Evolutionary conservation across 2,797 vertebrate genomes (phyloP).

Genomic region (Pipistrellus pygmaeus): DNA sequence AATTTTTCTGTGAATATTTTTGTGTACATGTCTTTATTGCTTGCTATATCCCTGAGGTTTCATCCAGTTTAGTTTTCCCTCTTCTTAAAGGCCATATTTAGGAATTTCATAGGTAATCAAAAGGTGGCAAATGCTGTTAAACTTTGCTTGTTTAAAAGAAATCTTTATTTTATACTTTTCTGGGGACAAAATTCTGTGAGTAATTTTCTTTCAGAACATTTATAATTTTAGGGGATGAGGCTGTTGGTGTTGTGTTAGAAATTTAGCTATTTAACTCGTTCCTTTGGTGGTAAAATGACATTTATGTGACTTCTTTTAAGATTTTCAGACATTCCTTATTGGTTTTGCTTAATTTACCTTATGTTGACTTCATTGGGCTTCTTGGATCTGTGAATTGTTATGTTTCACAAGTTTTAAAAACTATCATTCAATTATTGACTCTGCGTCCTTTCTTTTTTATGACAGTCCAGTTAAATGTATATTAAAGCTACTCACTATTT

Average conservation of each 20-base stretch:
- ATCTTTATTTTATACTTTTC: not conserved
- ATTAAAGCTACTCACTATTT: not conserved
- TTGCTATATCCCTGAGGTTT: not conserved
- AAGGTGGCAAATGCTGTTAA: not conserved
- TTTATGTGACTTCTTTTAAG: conserved; percentile 32
- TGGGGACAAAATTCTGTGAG: not conserved
- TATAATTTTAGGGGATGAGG: not conserved
- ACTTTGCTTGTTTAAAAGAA: not conserved
- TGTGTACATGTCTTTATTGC: not conserved
- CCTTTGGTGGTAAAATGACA: conserved; percentile 28
- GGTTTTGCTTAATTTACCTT: not conserved
- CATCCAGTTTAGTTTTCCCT: not conserved
- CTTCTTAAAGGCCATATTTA: not conserved
- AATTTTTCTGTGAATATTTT: not conserved
- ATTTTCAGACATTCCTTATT: not conserved
- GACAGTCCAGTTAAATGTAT: not conserved
- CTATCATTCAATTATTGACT: not conserved
- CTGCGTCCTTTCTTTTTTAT: not conserved
- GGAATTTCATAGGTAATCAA: not conserved
- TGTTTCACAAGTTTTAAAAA: conserved; percentile 6
- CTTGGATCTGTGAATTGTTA: not conserved
- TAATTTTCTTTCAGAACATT: not conserved
- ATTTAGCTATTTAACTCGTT: not conserved
- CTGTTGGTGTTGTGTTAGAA: not conserved
- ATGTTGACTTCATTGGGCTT: not conserved